These are phyloP conservation scores for Escarpia spicata DNA, from an alignment of 2,888 invertebrate species.

Conservation along the genomic window DNA sequence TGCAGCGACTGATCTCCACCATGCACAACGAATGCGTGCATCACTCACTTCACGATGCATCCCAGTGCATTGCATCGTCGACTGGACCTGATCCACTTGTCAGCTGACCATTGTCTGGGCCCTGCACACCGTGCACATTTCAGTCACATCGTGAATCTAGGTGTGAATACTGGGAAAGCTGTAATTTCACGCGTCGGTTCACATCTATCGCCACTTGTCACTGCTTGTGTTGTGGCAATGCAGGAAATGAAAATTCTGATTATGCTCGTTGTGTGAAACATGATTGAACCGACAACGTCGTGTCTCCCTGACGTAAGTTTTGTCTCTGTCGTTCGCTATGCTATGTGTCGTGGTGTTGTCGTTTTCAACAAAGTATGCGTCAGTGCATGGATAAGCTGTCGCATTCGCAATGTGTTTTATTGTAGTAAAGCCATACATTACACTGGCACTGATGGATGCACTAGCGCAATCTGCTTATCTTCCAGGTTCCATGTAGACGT, in stretches of 20 bases:
- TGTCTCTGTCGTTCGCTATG: not conserved
- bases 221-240: not conserved
- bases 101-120: not conserved
- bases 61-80: not conserved
- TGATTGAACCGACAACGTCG: not conserved
- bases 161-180: not conserved
- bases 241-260: not conserved
- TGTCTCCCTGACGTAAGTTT: not conserved
- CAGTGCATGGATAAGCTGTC: not conserved
- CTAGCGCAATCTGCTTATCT: no score
- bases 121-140: not conserved
- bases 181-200: not conserved
- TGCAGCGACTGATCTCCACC: no score
- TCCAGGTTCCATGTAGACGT: no score
- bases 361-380: not conserved
- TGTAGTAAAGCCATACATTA: no score
- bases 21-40: not conserved
- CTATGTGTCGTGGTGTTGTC: not conserved
- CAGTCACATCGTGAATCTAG: not conserved
- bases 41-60: not conserved
- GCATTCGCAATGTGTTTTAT: not conserved
- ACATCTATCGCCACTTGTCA: not conserved
- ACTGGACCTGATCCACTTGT: not conserved
- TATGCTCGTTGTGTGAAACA: not conserved
- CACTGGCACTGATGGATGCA: no score